These are phyloP conservation scores for Semnornis frantzii DNA, from an alignment of 2,113 vertebrate species.

Conservation along the genomic window DNA sequence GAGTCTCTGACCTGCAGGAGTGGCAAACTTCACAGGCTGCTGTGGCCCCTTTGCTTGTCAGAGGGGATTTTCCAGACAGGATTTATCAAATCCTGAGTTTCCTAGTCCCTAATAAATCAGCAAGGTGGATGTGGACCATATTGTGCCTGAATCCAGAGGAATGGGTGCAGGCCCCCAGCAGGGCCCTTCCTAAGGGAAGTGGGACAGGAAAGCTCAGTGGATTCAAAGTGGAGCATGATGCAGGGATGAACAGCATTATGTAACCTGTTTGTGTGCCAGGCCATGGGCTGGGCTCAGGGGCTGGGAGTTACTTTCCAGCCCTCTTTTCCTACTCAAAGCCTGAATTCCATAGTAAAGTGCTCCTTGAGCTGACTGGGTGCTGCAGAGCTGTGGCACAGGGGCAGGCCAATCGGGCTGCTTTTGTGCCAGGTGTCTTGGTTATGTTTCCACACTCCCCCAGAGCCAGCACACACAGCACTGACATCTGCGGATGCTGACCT, in stretches of 20 bases:
- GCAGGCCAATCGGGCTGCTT: neutral
- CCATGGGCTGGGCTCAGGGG: neutral
- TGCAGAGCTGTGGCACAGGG: neutral
- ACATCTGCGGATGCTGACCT: neutral
- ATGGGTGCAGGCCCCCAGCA: neutral
- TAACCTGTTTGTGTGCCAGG: neutral
- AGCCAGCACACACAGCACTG: neutral
- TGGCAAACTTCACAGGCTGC: neutral
- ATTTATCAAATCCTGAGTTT: neutral
- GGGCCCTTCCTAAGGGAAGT: neutral
- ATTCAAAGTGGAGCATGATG: neutral
- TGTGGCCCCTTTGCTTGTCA: neutral
- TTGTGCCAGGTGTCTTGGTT: neutral
- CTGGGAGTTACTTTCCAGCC: neutral
- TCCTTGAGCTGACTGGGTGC: neutral
- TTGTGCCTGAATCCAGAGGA: neutral
- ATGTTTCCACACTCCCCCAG: neutral
- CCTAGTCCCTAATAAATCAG: neutral
- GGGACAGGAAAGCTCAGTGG: neutral
- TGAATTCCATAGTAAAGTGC: neutral
- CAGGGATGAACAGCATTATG: neutral
- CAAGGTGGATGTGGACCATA: neutral
- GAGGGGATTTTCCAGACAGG: neutral
- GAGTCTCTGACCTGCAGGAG: neutral
- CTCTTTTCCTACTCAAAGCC: neutral